phyloP scores from a whole-genome alignment of 92 coral and sea anemone species.

The Ricordea florida region DNA sequence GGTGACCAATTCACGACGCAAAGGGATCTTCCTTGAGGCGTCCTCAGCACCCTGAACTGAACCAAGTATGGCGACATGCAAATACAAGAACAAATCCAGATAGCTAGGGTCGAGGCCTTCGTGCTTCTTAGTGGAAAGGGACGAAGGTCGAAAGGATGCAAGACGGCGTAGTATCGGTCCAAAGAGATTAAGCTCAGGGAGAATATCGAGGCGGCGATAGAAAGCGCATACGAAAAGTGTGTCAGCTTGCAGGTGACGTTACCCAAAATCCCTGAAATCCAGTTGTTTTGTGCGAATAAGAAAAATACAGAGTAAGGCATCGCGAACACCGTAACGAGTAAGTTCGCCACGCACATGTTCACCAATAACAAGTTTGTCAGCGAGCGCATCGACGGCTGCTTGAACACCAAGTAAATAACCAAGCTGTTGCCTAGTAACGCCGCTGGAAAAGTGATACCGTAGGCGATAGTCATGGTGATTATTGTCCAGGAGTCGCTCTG shows the following conservation, averaged over 20 bases:
- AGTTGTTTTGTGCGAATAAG: conserved; percentile 29
- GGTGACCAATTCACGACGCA: conserved; percentile 74
- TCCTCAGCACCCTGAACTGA: conserved; percentile 20
- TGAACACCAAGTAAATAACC: conserved; percentile 67
- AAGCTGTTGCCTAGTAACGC: conserved; percentile 74
- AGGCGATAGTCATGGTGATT: conserved; percentile 58
- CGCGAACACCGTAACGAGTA: conserved; percentile 65
- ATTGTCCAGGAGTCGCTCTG: conserved; percentile 27
- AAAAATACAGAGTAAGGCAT: conserved; percentile 75
- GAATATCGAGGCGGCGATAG: conserved; percentile 86
- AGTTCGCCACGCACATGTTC: conserved; percentile 84
- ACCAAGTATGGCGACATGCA: conserved; percentile 81
- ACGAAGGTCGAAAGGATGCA: conserved; percentile 61
- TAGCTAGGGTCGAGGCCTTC: conserved; percentile 44
- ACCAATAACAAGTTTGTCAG: conserved; percentile 77
- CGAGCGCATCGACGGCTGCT: conserved; percentile 64
- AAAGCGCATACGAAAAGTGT: conserved; percentile 78
- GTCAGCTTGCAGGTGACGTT: conserved; percentile 66
- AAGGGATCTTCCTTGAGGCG: neutral
- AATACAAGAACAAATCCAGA: conserved; percentile 62
- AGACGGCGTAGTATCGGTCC: conserved; percentile 78
- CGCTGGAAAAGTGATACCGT: conserved; percentile 63
- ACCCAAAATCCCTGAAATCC: conserved; percentile 71
- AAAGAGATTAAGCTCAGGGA: conserved; percentile 66
- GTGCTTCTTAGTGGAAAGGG: conserved; percentile 56